Conservation (phyloP, 2,113 vertebrate genomes). For the Embiotoca jacksoni region DNA sequence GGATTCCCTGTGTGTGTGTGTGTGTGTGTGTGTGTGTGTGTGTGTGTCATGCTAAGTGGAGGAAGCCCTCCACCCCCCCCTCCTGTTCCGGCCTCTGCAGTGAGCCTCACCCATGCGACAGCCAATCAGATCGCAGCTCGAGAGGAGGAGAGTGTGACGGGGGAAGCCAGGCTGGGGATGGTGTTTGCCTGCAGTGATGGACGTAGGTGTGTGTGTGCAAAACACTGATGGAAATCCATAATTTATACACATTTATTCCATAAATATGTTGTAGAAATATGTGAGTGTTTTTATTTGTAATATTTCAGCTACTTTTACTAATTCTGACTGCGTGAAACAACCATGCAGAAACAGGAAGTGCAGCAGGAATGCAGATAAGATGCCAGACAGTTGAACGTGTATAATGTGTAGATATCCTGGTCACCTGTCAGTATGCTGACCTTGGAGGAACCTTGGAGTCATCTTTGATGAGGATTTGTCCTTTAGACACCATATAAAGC, state of each 20-base stretch:
- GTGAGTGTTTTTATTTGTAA: background rate
- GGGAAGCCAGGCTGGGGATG: constrained; percentile 62
- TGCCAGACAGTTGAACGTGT: constrained; percentile 1
- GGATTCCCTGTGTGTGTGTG: constrained; percentile 69
- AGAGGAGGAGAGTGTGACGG: constrained; percentile 46
- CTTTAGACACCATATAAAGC: no score
- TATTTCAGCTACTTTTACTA: background rate
- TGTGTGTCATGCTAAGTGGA: constrained; percentile 49
- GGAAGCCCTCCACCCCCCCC: constrained; percentile 53
- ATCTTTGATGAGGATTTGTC: background rate
- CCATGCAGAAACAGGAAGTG: background rate
- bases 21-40: constrained; percentile 20
- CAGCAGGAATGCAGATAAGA: background rate
- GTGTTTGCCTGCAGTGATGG: constrained; percentile 63
- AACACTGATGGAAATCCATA: constrained; percentile 14
- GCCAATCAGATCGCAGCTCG: constrained; percentile 74
- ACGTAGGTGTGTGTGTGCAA: constrained; percentile 35
- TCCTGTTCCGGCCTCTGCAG: constrained; percentile 78
- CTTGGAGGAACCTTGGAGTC: no score
- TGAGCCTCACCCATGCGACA: constrained; percentile 77
- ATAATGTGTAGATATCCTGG: constrained; percentile 1
- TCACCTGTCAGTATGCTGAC: background rate
- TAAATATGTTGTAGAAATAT: constrained; percentile 3
- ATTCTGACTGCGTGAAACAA: background rate
- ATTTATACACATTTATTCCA: background rate